Conservation (phyloP, 2,113 vertebrate genomes). For the Rhynchomys soricoides region DNA sequence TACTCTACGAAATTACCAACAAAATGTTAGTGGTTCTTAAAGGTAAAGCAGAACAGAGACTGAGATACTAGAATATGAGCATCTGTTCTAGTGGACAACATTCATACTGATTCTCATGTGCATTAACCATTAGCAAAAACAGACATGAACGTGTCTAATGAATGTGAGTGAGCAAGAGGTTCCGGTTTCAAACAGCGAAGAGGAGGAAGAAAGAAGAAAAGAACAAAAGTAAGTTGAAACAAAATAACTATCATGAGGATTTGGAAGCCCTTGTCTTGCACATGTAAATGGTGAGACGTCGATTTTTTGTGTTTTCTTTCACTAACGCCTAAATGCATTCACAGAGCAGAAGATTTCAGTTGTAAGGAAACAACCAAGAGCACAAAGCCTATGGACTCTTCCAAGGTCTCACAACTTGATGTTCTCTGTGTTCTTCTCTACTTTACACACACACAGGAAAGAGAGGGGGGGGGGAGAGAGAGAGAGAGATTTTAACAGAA, state of each 20-base stretch:
- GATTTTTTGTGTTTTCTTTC: neutral
- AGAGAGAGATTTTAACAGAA: neutral
- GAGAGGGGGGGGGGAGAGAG: no score
- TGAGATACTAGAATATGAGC: neutral
- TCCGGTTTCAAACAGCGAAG: neutral
- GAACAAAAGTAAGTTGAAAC: neutral
- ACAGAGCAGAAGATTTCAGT: neutral
- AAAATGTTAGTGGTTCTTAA: conserved; percentile 16
- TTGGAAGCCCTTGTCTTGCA: neutral
- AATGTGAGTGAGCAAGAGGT: no score
- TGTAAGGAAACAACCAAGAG: neutral
- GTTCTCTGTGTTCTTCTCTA: neutral
- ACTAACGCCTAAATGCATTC: neutral
- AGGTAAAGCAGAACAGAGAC: neutral
- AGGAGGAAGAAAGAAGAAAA: neutral
- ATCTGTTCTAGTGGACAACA: neutral
- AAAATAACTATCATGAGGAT: neutral
- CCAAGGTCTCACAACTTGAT: neutral
- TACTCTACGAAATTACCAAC: neutral
- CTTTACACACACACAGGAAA: neutral
- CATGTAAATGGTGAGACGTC: neutral
- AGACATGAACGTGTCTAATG: neutral
- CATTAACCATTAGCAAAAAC: neutral
- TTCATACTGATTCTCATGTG: neutral
- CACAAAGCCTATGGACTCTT: neutral